Evolutionary conservation across 1,140 invertebrate genomes (phyloP), one percentile per base, ranked within the genome.

Genomic region (Telenomus remus): DNA sequence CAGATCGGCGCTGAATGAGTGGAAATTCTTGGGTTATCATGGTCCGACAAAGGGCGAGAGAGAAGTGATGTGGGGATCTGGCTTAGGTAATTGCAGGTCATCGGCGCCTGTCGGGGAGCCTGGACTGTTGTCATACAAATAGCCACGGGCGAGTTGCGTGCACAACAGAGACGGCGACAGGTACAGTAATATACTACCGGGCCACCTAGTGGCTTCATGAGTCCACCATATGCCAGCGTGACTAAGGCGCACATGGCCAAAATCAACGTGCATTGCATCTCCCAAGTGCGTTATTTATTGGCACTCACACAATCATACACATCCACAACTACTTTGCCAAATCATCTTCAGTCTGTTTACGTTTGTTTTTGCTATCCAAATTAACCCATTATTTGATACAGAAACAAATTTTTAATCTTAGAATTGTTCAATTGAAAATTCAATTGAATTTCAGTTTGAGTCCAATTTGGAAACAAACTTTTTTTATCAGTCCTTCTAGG

Each of bases 131-230:
- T 84, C 79, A 80, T 81, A 87, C 85, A 86, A 86, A 85, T 86
- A 85, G 79, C 79, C 78, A 82, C 44, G 60, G 75, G 76, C 49
- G 63, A 27, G 78, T 69, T 68, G 70, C 64, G 47, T 46, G 27
- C 63, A 66, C 57, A 79, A 74, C 78, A 79, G 56, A 79, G 72
- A 82, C 80, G 85, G 78, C 84, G 84, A 86, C 86, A 87, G 86
- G 85, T 86, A 88, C 79, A 79, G 81, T 86, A 84, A 88, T 86
- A 86, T 84, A 86, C 76, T 79, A 73, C 74, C 19, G 78, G 86
- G 86, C 86, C 86, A 85, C 86, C 86, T 86, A 88, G 84, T 87
- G 86, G 77, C 84, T 86, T 87, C 84, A 83, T 83, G 85, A 88
- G 82, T 86, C 72, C 69, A 81, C 86, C 86, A 87, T 88, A 88